Percentiles rank a stretch among this genome's conserved stretches.
phyloP scores from a whole-genome alignment of 2,113 vertebrate species.

The Oenanthe oenanthe region DNA sequence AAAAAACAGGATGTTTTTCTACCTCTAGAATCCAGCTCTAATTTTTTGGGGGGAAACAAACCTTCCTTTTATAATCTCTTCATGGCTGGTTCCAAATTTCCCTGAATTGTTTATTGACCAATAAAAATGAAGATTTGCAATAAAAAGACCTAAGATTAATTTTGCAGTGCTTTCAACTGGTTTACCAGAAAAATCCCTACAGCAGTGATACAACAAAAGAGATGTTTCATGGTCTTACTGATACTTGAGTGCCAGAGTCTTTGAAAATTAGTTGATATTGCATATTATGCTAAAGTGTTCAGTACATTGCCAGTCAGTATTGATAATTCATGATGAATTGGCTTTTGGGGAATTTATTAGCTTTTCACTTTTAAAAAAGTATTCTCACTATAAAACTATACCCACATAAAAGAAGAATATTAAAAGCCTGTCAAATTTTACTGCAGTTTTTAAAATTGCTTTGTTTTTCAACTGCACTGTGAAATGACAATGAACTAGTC shows the following conservation, averaged over 20 bases:
- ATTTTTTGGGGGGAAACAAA: neutral
- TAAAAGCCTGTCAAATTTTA: neutral
- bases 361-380: neutral
- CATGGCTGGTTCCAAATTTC: neutral
- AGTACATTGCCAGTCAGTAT: fast-evolving
- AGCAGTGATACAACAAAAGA: fast-evolving
- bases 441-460: neutral
- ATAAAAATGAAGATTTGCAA: neutral
- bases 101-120: constrained; percentile 41
- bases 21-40: neutral
- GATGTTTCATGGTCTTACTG: neutral
- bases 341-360: neutral
- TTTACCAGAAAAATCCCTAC: neutral
- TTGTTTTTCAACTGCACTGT: neutral
- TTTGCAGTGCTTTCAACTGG: neutral
- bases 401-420: neutral
- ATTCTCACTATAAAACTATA: neutral
- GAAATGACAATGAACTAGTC: neutral
- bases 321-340: neutral
- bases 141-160: neutral
- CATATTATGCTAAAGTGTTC: neutral
- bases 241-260: neutral
- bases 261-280: neutral
- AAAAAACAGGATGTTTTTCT: constrained; percentile 53
- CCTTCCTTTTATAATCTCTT: constrained; percentile 5